phyloP scores from a whole-genome alignment of 2,888 invertebrate genomes.

The Prosapia bicincta region DNA sequence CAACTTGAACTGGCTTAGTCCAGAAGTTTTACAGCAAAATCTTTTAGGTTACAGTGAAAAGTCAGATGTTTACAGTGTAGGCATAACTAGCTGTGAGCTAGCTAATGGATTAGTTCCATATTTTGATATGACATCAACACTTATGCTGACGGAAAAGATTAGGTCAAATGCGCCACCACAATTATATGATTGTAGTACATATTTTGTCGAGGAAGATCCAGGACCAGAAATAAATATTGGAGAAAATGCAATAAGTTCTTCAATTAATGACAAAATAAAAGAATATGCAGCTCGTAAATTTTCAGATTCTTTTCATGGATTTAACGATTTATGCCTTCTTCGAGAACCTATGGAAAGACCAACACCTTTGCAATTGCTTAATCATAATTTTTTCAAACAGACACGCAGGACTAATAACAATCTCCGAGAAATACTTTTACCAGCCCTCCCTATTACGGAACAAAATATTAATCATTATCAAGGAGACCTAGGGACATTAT shows the following conservation, averaged over 20 bases:
- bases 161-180: slow-evolving; percentile 69
- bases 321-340: slow-evolving; percentile 69
- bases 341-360: slow-evolving; percentile 67
- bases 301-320: slow-evolving; percentile 71
- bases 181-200: slow-evolving; percentile 55
- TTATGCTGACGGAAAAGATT: slow-evolving; percentile 89
- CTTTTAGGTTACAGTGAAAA: slow-evolving; percentile 83
- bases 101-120: slow-evolving; percentile 89
- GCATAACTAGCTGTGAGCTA: slow-evolving; percentile 82
- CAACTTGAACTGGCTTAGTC: slow-evolving; percentile 87
- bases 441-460: slow-evolving; percentile 64
- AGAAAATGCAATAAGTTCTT: slow-evolving; percentile 29
- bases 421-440: slow-evolving; percentile 61
- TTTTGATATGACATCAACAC: slow-evolving; percentile 76
- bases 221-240: slow-evolving; percentile 7
- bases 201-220: slow-evolving; percentile 25
- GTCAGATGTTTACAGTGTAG: slow-evolving; percentile 89
- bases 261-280: slow-evolving; percentile 34
- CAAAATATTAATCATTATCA: slow-evolving; percentile 50
- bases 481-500: slow-evolving; percentile 60
- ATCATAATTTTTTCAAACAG: slow-evolving; percentile 75
- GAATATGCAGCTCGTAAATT: slow-evolving; percentile 54
- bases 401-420: slow-evolving; percentile 55
- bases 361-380: slow-evolving; percentile 62
- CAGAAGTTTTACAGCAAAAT: slow-evolving; percentile 88